These are phyloP conservation scores for Myanophis thanlyinensis DNA, from an alignment of 2,113 vertebrate genomes.

Conservation along the genomic window DNA sequence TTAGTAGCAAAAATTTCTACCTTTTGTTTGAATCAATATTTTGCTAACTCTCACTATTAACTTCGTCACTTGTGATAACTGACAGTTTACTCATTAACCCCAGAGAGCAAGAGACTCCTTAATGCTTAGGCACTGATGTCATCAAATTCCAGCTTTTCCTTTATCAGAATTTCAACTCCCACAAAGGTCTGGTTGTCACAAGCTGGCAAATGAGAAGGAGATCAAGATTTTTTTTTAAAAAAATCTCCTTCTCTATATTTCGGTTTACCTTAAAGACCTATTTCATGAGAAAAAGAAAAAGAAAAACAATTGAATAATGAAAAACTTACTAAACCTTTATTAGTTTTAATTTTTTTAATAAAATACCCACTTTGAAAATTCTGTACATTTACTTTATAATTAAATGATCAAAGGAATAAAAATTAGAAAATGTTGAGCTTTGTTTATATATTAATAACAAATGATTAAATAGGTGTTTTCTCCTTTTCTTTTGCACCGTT, in stretches of 20 bases:
- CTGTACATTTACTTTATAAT: neutral
- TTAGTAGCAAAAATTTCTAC: neutral
- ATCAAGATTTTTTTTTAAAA: neutral
- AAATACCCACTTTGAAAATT: neutral
- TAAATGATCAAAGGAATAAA: constrained; percentile 5
- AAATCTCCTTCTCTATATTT: neutral
- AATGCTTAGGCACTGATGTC: constrained; percentile 1
- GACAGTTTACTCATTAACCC: neutral
- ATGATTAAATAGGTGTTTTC: neutral
- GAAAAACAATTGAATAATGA: neutral
- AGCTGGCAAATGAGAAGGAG: neutral
- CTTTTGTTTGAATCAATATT: neutral
- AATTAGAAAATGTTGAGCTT: neutral
- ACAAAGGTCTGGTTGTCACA: neutral
- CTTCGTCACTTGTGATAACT: neutral
- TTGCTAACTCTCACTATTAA: neutral
- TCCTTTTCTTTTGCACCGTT: constrained; percentile 5
- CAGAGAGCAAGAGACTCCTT: neutral
- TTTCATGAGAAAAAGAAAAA: neutral
- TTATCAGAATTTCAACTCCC: constrained; percentile 2
- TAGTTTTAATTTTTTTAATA: neutral
- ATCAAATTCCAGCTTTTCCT: constrained; percentile 14
- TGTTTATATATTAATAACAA: constrained; percentile 8
- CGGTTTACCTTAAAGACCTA: neutral
- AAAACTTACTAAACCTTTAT: neutral